These are phyloP conservation scores for Pipa parva DNA, from an alignment of 2,113 vertebrate genomes.

Conservation along the genomic window DNA sequence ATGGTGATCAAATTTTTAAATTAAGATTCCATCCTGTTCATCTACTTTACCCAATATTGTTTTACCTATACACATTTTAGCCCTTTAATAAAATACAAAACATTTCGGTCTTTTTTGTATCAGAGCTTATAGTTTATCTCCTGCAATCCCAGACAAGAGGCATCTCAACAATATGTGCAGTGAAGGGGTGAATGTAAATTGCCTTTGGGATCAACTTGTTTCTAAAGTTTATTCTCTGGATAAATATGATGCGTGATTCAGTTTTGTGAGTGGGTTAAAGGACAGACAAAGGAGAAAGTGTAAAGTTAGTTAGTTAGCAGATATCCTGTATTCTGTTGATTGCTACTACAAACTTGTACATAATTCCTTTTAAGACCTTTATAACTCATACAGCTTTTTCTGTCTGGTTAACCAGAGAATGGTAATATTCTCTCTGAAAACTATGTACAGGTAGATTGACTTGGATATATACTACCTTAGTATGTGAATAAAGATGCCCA, in stretches of 20 bases:
- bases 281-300: background rate
- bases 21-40: too few species aligned
- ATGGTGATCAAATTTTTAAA: too few species aligned
- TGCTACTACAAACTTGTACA: background rate
- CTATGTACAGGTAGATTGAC: too few species aligned
- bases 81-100: background rate
- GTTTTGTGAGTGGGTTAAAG: background rate
- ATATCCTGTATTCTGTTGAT: background rate
- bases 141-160: background rate
- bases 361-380: background rate
- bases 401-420: too few species aligned
- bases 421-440: too few species aligned
- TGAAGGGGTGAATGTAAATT: background rate
- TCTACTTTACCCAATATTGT: too few species aligned
- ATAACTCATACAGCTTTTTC: background rate
- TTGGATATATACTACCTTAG: too few species aligned
- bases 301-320: background rate
- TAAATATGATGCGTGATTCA: constrained; percentile 2
- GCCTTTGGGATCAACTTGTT: background rate
- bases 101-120: background rate
- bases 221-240: constrained; percentile 36
- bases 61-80: background rate
- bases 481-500: too few species aligned
- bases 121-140: background rate
- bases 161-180: background rate